phyloP scores from a whole-genome alignment of 1,140 invertebrate species.

The Listronotus oregonensis region DNA sequence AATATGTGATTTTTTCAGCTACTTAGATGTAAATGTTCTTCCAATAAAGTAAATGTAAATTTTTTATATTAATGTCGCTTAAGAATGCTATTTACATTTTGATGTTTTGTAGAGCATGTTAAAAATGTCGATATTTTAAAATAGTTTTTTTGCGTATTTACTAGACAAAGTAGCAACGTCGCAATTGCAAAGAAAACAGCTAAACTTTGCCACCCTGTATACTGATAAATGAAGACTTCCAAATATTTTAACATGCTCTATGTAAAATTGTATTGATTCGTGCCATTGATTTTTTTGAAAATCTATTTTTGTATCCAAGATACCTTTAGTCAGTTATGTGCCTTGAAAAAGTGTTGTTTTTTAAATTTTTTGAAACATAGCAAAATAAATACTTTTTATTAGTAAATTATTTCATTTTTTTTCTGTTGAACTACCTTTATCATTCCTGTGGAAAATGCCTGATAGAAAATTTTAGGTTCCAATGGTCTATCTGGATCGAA shows the following conservation, averaged over 20 bases:
- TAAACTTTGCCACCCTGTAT: too few relatives aligned
- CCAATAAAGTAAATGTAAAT: neutral
- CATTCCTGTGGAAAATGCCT: too few relatives aligned
- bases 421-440: neutral
- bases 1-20: neutral
- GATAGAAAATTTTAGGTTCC: too few relatives aligned
- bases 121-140: too few relatives aligned
- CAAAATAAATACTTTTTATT: slow-evolving; percentile 24
- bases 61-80: neutral
- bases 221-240: too few relatives aligned
- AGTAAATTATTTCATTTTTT: slow-evolving; percentile 3
- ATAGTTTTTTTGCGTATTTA: too few relatives aligned
- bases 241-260: neutral
- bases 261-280: neutral
- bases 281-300: slow-evolving; percentile 21
- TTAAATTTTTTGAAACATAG: slow-evolving; percentile 29
- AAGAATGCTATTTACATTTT: neutral
- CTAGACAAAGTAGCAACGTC: too few relatives aligned
- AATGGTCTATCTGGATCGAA: too few relatives aligned
- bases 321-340: slow-evolving; percentile 24
- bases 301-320: slow-evolving; percentile 25
- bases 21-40: slow-evolving; percentile 7
- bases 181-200: too few relatives aligned
- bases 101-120: too few relatives aligned
- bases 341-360: slow-evolving; percentile 33